These are phyloP conservation scores for Tragelaphus buxtoni DNA, from an alignment of 2,113 vertebrate genomes.

Conservation along the genomic window DNA sequence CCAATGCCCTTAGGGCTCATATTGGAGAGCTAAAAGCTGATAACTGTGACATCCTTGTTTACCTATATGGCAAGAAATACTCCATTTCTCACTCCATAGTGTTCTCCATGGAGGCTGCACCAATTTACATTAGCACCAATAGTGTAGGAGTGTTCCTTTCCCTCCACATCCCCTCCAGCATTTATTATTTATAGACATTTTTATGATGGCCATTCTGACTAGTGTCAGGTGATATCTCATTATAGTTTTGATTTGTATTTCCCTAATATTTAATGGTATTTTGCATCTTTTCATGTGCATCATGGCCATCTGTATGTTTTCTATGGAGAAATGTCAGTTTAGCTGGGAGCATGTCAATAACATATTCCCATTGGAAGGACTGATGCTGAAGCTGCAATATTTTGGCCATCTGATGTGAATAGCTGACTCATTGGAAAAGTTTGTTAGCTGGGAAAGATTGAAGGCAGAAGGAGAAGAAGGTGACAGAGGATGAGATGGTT, in stretches of 20 bases:
- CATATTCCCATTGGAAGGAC: neutral
- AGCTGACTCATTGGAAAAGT: neutral
- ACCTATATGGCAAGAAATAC: neutral
- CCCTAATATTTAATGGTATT: neutral
- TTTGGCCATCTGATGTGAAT: neutral
- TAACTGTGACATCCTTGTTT: neutral
- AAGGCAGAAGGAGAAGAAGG: neutral
- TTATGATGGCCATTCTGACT: neutral
- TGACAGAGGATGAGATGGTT: neutral
- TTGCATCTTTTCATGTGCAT: neutral
- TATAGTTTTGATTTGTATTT: neutral
- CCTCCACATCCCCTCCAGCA: neutral
- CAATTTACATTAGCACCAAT: neutral
- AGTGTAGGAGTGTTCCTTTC: neutral
- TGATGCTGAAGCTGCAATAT: neutral
- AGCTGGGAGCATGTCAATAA: neutral
- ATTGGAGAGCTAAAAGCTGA: neutral
- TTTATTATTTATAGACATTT: neutral
- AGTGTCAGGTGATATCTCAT: neutral
- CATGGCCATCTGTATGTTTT: neutral
- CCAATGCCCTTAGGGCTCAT: neutral
- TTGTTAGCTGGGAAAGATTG: neutral
- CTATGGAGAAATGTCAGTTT: neutral
- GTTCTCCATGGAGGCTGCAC: neutral
- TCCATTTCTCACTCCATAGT: neutral